phyloP scores from a whole-genome alignment of 2,888 invertebrate genomes.

The Hydraecia micacea region DNA sequence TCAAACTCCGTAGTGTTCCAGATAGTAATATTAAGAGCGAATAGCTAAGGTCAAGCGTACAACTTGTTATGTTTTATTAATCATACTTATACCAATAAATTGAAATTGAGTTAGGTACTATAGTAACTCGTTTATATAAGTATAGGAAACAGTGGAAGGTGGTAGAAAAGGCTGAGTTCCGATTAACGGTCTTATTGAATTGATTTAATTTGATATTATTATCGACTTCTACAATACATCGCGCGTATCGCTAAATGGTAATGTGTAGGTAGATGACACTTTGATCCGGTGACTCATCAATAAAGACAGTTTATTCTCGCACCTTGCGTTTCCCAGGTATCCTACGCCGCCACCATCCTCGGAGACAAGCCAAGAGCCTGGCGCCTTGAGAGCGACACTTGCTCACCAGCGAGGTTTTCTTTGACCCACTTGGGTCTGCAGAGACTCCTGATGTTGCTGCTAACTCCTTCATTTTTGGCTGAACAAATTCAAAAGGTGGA shows the following conservation, averaged over 20 bases:
- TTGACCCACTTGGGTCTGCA: slow-evolving; percentile 71
- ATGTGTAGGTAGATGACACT: slow-evolving; percentile 19
- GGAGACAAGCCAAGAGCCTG: slow-evolving; percentile 79
- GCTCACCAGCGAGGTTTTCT: slow-evolving; percentile 78
- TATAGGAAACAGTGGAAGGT: not conserved
- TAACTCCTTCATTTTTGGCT: slow-evolving; percentile 68
- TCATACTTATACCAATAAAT: not conserved
- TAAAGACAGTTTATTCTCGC: slow-evolving; percentile 17
- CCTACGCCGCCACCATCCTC: slow-evolving; percentile 85
- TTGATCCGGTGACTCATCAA: slow-evolving; percentile 45
- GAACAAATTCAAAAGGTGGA: not conserved
- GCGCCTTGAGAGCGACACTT: slow-evolving; percentile 83
- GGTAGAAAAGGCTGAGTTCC: not conserved
- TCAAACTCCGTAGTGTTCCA: too few relatives aligned
- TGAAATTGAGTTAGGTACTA: too few relatives aligned
- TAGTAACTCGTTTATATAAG: too few relatives aligned
- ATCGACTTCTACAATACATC: slow-evolving; percentile 3
- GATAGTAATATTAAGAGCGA: slow-evolving; percentile 24
- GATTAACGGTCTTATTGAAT: not conserved
- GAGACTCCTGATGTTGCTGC: slow-evolving; percentile 74
- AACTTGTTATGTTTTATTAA: slow-evolving; percentile 1
- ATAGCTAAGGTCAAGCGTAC: slow-evolving; percentile 27
- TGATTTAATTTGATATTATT: not conserved
- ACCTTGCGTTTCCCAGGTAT: slow-evolving; percentile 81
- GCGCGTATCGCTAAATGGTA: slow-evolving; percentile 2